Conservation (phyloP, 2,113 vertebrate species). For the Puffinus mauretanicus region DNA sequence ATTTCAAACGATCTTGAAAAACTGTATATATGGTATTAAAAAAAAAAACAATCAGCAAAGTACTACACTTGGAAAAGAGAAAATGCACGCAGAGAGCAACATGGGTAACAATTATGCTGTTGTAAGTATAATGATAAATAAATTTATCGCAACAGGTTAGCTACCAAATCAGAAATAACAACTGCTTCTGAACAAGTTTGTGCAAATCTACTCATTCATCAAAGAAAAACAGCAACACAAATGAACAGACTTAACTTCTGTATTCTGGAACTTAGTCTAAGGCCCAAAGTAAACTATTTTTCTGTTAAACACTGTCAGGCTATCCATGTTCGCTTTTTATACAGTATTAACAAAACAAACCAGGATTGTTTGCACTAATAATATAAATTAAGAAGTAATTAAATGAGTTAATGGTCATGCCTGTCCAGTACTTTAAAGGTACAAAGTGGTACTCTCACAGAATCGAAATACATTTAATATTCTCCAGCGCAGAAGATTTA, state of each 20-base stretch:
- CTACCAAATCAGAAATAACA: not conserved
- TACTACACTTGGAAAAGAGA: not conserved
- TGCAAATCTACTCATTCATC: not conserved
- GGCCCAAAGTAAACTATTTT: not conserved
- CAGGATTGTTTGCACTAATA: slow-evolving; percentile 6
- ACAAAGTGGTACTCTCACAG: not conserved
- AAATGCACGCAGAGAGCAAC: not conserved
- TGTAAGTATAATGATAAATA: not conserved
- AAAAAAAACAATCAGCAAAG: not conserved
- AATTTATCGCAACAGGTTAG: not conserved
- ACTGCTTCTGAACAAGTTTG: not conserved
- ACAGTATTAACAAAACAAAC: not conserved
- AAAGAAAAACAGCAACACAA: not conserved
- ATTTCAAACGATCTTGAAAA: not conserved
- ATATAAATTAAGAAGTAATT: not conserved
- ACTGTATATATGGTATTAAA: not conserved
- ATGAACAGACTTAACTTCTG: not conserved
- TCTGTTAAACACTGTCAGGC: not conserved
- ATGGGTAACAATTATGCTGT: not conserved
- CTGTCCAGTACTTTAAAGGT: slow-evolving; percentile 17
- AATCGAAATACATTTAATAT: slow-evolving; percentile 32
- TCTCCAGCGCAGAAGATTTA: slow-evolving; percentile 33
- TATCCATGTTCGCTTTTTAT: not conserved
- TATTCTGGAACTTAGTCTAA: not conserved
- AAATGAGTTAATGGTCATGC: slow-evolving; percentile 23